Evolutionary conservation across 1,140 invertebrate genomes (phyloP).

Genomic region (Frieseomelitta varia): DNA sequence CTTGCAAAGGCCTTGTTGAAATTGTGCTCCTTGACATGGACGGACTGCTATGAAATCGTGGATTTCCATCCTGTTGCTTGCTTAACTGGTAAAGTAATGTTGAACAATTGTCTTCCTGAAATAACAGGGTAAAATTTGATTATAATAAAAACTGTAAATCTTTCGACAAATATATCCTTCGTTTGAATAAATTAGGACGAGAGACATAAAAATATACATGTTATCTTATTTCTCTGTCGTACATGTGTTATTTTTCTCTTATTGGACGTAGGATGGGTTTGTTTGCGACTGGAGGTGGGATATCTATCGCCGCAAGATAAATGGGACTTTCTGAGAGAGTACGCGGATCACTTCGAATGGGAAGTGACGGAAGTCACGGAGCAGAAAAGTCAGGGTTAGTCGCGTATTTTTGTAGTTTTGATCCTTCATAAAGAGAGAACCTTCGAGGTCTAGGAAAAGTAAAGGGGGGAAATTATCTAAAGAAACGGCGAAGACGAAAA

Average conservation of each 20-base stretch:
- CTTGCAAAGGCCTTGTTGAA: slow-evolving; percentile 69
- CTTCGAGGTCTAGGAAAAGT: neutral
- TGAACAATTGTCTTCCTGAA: too few species aligned
- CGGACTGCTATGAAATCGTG: slow-evolving; percentile 46
- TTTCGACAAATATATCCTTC: too few species aligned
- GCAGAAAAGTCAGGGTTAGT: neutral
- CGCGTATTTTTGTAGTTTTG: neutral
- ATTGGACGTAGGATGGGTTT: slow-evolving; percentile 63
- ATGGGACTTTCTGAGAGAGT: slow-evolving; percentile 65
- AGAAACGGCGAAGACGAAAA: slow-evolving; percentile 9
- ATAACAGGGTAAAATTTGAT: too few species aligned
- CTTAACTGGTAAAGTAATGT: slow-evolving; percentile 60
- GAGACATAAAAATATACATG: neutral
- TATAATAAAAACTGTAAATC: too few species aligned
- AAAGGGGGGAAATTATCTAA: neutral
- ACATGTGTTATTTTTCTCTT: neutral
- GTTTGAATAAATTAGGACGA: too few species aligned
- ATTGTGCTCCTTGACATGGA: slow-evolving; percentile 61
- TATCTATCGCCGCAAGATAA: slow-evolving; percentile 60
- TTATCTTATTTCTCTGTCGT: neutral
- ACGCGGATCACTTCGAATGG: slow-evolving; percentile 63
- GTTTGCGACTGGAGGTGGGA: slow-evolving; percentile 47
- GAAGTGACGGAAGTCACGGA: slow-evolving; percentile 13
- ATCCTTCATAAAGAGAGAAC: slow-evolving; percentile 18
- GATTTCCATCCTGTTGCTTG: slow-evolving; percentile 64